These are phyloP conservation scores for Lasioglossum malachurum DNA, from an alignment of 2,888 invertebrate genomes.

Conservation along the genomic window DNA sequence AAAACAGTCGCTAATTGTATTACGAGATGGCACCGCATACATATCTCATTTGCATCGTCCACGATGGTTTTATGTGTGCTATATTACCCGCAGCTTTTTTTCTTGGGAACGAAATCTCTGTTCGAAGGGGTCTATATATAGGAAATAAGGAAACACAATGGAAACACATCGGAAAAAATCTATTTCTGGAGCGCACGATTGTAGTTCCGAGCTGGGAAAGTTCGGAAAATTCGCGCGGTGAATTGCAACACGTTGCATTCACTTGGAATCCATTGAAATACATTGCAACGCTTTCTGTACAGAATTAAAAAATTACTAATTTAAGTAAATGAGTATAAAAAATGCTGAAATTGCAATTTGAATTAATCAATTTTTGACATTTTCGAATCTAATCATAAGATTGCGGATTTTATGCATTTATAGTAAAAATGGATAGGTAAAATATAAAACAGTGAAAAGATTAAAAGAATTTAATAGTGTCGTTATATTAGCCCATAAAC, in stretches of 20 bases:
- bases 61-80: not conserved
- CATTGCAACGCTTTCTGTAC: not conserved
- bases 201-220: not conserved
- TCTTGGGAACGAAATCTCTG: not conserved
- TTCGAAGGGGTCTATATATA: not conserved
- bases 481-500: too few relatives aligned
- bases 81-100: not conserved
- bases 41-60: not conserved
- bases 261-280: not conserved
- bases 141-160: not conserved
- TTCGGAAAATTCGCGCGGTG: not conserved
- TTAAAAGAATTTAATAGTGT: too few relatives aligned
- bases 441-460: too few relatives aligned
- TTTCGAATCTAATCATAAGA: not conserved
- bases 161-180: not conserved
- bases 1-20: slow-evolving; percentile 25
- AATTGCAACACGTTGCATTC: not conserved
- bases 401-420: too few relatives aligned
- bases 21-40: slow-evolving; percentile 19
- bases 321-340: not conserved
- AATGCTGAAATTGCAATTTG: not conserved
- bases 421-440: too few relatives aligned
- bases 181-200: not conserved
- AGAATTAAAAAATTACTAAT: not conserved
- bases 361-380: not conserved